Conservation (phyloP, 2,113 vertebrate genomes). For the Chaetodon trifascialis region DNA sequence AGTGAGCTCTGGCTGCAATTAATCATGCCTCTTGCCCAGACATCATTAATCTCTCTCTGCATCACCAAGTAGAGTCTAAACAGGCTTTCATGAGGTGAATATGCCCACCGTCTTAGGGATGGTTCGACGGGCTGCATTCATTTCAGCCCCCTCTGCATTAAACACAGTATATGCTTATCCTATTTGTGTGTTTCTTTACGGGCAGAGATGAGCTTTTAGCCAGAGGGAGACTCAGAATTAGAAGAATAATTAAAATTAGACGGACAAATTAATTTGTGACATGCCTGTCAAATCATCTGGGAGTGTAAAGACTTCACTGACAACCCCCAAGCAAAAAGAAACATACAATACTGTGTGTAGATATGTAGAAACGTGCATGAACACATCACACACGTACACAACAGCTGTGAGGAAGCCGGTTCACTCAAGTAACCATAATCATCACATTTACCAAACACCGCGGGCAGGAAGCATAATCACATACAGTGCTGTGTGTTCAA, state of each 20-base stretch:
- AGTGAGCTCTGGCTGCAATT: slow-evolving; percentile 69
- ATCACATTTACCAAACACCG: slow-evolving; percentile 68
- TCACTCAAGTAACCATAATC: slow-evolving; percentile 59
- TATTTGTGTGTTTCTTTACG: slow-evolving; percentile 39
- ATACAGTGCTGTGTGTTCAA: slow-evolving; percentile 58
- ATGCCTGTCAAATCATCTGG: slow-evolving; percentile 55
- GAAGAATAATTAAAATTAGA: slow-evolving; percentile 54
- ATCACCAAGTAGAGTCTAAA: slow-evolving; percentile 61
- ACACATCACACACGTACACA: slow-evolving; percentile 22
- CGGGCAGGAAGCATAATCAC: slow-evolving; percentile 64
- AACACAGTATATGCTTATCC: neutral
- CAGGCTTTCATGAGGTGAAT: slow-evolving; percentile 62
- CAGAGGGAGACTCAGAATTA: slow-evolving; percentile 39
- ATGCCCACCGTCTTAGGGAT: slow-evolving; percentile 48
- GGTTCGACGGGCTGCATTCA: slow-evolving; percentile 22
- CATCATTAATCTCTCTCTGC: slow-evolving; percentile 75
- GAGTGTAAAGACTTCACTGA: slow-evolving; percentile 46
- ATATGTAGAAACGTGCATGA: slow-evolving; percentile 7
- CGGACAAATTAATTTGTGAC: slow-evolving; percentile 61
- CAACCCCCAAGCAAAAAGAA: slow-evolving; percentile 31
- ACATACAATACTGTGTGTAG: slow-evolving; percentile 12
- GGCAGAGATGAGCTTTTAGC: slow-evolving; percentile 41
- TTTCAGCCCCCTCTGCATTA: slow-evolving; percentile 32
- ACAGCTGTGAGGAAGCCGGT: slow-evolving; percentile 32
- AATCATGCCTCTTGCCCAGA: slow-evolving; percentile 74